Conservation (phyloP, 2,888 invertebrate species). For the Ectobius pallidus region DNA sequence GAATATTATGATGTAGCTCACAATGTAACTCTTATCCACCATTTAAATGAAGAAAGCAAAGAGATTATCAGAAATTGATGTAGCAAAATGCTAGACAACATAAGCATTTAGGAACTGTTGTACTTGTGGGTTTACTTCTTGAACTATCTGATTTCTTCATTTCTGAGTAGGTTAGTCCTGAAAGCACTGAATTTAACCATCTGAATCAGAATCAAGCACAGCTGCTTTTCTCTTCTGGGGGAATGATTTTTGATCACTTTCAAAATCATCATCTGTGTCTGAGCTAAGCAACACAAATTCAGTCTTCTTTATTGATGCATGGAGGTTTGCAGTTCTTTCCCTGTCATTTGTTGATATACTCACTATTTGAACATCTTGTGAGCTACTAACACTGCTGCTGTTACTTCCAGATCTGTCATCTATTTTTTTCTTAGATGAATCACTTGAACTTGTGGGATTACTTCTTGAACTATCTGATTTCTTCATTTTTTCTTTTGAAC, state of each 20-base stretch:
- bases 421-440: not conserved
- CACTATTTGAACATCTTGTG: not conserved
- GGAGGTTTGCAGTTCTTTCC: not conserved
- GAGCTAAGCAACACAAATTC: not conserved
- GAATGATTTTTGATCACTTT: not conserved
- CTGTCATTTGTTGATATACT: not conserved
- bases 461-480: not conserved
- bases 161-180: no score
- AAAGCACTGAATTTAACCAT: no score
- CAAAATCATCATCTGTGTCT: not conserved
- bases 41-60: no score
- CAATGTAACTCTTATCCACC: no score
- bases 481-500: not conserved
- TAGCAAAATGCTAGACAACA: no score
- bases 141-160: not conserved
- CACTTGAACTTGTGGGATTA: not conserved
- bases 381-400: not conserved
- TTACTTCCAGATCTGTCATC: not conserved
- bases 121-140: not conserved
- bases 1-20: no score
- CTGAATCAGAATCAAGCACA: slow-evolving; percentile 7
- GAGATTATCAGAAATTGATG: no score
- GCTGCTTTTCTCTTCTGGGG: slow-evolving; percentile 9
- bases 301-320: not conserved
- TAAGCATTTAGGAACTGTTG: no score